phyloP scores from a whole-genome alignment of 92 coral and sea anemone species.

The Epizoanthus rinbou region DNA sequence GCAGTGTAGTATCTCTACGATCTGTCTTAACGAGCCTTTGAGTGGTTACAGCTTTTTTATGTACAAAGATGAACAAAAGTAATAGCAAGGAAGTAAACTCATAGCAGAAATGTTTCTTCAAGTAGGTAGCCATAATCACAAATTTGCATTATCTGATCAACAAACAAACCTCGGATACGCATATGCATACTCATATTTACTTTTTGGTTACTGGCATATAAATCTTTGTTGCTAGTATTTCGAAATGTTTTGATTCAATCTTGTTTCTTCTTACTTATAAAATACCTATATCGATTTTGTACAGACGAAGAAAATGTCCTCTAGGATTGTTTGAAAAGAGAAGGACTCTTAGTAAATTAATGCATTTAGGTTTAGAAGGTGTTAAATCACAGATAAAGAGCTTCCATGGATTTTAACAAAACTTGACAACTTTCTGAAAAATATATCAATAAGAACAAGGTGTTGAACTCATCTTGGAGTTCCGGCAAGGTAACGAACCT shows the following conservation, averaged over 20 bases:
- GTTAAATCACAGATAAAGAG: not conserved
- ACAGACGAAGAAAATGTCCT: too few species aligned
- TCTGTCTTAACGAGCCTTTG: not conserved
- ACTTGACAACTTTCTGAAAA: not conserved
- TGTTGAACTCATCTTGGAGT: not conserved
- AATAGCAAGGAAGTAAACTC: not conserved
- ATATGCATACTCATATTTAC: not conserved
- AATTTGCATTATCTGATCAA: not conserved
- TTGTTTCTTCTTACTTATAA: not conserved
- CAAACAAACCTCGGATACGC: not conserved
- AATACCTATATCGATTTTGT: too few species aligned
- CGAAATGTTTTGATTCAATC: not conserved
- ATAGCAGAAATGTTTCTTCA: not conserved
- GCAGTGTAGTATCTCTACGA: not conserved
- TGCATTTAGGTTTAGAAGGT: not conserved
- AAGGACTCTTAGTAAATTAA: not conserved
- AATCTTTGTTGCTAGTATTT: not conserved
- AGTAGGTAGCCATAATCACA: not conserved
- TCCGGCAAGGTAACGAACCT: not conserved
- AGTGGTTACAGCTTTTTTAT: not conserved
- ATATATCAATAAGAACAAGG: not conserved
- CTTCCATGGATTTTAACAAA: not conserved
- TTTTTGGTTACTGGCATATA: not conserved
- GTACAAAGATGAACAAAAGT: not conserved
- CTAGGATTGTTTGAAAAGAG: not conserved